Percentiles rank a stretch among this genome's conserved stretches.
Evolutionary conservation across 2,113 vertebrate genomes (phyloP).

Genomic region (Sander lucioperca): DNA sequence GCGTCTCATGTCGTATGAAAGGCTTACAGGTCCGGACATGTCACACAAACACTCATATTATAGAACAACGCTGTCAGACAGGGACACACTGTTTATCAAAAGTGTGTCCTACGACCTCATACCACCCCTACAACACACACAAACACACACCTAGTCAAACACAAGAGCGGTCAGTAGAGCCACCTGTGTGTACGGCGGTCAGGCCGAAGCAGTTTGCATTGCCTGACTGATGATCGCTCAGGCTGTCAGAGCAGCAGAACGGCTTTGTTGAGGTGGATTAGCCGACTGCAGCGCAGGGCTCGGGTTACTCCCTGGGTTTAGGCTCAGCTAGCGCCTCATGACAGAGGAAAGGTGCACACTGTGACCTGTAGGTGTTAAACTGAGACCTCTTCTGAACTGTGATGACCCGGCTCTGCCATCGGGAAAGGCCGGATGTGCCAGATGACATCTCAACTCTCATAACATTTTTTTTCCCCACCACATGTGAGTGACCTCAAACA

Average conservation of each 20-base stretch:
- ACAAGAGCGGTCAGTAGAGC: slow-evolving; percentile 24
- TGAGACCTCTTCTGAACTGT: slow-evolving; percentile 51
- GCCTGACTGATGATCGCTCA: slow-evolving; percentile 66
- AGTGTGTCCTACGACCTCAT: slow-evolving; percentile 34
- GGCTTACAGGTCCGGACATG: slow-evolving; percentile 38
- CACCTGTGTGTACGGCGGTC: slow-evolving; percentile 65
- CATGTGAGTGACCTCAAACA: background rate
- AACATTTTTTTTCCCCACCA: background rate
- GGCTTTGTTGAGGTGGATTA: slow-evolving; percentile 74
- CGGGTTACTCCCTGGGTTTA: slow-evolving; percentile 52
- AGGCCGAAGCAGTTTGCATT: slow-evolving; percentile 61
- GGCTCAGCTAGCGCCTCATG: slow-evolving; percentile 52
- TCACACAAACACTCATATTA: slow-evolving; percentile 4
- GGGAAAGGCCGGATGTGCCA: slow-evolving; percentile 47
- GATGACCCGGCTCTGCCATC: slow-evolving; percentile 33
- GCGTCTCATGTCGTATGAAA: slow-evolving; percentile 17
- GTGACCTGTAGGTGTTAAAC: slow-evolving; percentile 74
- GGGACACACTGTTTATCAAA: slow-evolving; percentile 41
- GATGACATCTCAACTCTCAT: slow-evolving; percentile 47
- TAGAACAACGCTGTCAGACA: background rate
- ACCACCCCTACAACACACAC: slow-evolving; percentile 9
- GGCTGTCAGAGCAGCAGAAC: slow-evolving; percentile 61
- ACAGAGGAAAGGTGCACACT: slow-evolving; percentile 51
- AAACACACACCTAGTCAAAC: slow-evolving; percentile 57
- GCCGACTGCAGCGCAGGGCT: slow-evolving; percentile 37